These are phyloP conservation scores for Platynereis dumerilii DNA, from an alignment of 2,888 invertebrate genomes.

Conservation along the genomic window DNA sequence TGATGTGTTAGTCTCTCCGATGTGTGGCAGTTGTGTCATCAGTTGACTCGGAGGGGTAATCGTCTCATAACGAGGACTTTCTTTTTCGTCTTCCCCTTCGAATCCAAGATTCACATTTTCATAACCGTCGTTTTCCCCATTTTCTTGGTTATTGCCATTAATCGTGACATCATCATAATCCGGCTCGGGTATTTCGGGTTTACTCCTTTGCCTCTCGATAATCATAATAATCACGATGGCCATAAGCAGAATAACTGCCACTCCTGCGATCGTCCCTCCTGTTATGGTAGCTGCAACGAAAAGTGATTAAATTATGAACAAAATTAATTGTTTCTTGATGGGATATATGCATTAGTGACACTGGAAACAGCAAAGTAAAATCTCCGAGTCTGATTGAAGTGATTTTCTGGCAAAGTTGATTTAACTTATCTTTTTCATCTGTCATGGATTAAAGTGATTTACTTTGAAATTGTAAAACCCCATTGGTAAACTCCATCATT, in stretches of 20 bases:
- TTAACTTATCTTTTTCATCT: no score
- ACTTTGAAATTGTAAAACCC: no score
- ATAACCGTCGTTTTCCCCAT: no score
- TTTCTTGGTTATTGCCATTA: not conserved
- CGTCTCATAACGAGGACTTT: no score
- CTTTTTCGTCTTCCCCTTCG: no score
- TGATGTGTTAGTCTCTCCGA: no score
- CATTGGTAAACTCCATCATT: no score
- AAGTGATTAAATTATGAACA: not conserved
- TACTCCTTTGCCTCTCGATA: constrained; percentile 13
- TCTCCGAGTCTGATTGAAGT: not conserved
- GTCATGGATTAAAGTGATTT: no score
- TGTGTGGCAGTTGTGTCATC: no score
- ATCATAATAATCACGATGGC: constrained; percentile 23
- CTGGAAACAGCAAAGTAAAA: not conserved
- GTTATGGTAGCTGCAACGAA: constrained; percentile 13
- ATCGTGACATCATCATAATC: constrained; percentile 20
- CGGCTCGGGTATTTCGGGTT: constrained; percentile 3
- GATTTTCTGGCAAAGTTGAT: no score
- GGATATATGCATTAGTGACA: not conserved
- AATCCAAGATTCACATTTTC: no score
- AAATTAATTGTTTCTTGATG: not conserved
- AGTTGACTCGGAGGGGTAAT: no score
- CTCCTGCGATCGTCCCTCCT: constrained; percentile 17
- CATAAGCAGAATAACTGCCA: constrained; percentile 15